These are phyloP conservation scores for Trididemnum clinides DNA, from an alignment of 23 tunicate genomes.

Conservation along the genomic window DNA sequence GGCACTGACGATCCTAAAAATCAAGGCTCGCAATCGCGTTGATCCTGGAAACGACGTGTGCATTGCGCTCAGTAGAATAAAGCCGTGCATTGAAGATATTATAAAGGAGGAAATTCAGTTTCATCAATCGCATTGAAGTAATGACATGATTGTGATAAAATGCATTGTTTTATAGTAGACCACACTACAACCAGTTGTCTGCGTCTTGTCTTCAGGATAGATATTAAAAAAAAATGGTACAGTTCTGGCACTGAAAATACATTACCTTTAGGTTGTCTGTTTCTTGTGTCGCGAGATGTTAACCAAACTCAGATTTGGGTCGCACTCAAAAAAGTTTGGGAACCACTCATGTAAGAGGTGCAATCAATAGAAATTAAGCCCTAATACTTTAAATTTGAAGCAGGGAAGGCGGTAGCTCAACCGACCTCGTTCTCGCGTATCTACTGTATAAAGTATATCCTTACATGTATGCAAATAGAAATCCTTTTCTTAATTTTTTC, in stretches of 20 bases:
- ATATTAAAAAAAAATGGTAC: not conserved
- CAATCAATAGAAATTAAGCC: too few species aligned
- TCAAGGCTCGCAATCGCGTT: slow-evolving; percentile 8
- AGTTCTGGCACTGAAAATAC: not conserved
- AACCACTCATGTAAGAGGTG: too few species aligned
- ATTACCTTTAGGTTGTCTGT: not conserved
- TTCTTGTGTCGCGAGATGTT: not conserved
- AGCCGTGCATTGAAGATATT: too few species aligned
- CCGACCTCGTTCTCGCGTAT: too few species aligned
- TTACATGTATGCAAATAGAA: too few species aligned
- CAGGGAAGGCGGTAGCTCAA: too few species aligned
- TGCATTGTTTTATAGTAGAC: not conserved
- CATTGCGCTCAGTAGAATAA: not conserved
- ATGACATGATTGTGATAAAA: not conserved
- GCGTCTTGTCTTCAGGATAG: too few species aligned
- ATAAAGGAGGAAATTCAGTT: not conserved
- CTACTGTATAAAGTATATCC: too few species aligned
- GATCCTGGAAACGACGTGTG: not conserved
- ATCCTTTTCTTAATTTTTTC: too few species aligned
- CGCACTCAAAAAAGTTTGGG: too few species aligned
- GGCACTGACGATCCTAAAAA: not conserved
- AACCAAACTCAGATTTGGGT: not conserved
- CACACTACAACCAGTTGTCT: not conserved
- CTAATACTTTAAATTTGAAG: too few species aligned
- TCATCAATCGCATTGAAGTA: not conserved